Percentiles rank a stretch among this genome's conserved stretches.
These are phyloP conservation scores for Drosophila sechellia DNA, from an alignment of 1,140 invertebrate genomes.

Conservation along the genomic window DNA sequence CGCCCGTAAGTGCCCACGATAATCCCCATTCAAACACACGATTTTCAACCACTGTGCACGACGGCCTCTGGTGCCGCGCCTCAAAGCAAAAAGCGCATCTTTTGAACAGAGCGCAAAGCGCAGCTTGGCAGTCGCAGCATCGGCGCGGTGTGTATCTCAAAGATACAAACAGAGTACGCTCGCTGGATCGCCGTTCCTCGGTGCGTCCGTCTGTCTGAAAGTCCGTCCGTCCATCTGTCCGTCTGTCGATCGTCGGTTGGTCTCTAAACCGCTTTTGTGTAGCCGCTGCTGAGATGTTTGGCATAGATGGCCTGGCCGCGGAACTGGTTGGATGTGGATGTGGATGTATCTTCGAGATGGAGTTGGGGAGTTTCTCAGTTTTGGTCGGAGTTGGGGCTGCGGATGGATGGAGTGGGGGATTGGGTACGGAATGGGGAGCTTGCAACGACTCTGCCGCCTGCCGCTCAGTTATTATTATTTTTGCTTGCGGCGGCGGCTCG, in stretches of 20 bases:
- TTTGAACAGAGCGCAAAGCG: conserved; percentile 78
- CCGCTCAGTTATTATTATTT: conserved; percentile 81
- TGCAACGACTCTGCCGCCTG: conserved; percentile 70
- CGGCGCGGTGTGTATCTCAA: conserved; percentile 73
- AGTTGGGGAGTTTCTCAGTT: conserved; percentile 11
- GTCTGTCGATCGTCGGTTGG: conserved; percentile 53
- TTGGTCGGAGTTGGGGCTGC: conserved; percentile 9
- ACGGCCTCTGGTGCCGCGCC: conserved; percentile 59
- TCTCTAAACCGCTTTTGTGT: conserved; percentile 78
- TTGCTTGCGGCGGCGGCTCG: conserved; percentile 74
- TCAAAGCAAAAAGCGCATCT: conserved; percentile 81
- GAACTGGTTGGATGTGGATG: conserved; percentile 66
- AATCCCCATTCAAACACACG: conserved; percentile 21
- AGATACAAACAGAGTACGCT: conserved; percentile 72
- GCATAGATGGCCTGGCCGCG: conserved; percentile 75
- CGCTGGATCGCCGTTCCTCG: conserved; percentile 30
- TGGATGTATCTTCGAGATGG: conserved; percentile 32
- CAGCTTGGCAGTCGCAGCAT: conserved; percentile 57
- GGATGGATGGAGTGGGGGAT: no score
- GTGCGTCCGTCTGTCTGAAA: conserved; percentile 1
- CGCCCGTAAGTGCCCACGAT: conserved; percentile 19
- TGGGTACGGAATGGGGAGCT: conserved; percentile 24
- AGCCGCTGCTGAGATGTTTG: conserved; percentile 72
- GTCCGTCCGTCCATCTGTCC: conserved; percentile 5
- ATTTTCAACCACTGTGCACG: conserved; percentile 56